Conservation (phyloP, 2,113 vertebrate genomes). For the Pterophyllum scalare region DNA sequence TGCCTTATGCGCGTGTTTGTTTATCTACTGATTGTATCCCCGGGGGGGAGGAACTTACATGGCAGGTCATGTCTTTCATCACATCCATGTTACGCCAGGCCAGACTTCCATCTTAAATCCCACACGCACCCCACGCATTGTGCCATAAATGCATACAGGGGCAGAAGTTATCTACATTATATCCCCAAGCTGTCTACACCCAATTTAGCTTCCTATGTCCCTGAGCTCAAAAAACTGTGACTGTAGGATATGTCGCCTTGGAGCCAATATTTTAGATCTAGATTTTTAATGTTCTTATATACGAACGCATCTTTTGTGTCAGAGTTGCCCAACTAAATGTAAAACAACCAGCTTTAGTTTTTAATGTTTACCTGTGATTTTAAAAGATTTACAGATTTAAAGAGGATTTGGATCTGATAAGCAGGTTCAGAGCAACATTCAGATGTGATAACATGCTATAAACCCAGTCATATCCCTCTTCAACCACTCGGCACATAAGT, state of each 20-base stretch:
- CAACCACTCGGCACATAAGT: neutral
- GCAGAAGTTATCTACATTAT: slow-evolving; percentile 10
- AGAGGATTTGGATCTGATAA: slow-evolving; percentile 28
- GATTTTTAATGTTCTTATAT: neutral
- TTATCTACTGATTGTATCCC: slow-evolving; percentile 57
- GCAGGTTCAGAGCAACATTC: slow-evolving; percentile 7
- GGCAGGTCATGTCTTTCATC: slow-evolving; percentile 54
- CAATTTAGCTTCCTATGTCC: slow-evolving; percentile 11
- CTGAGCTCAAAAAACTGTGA: neutral
- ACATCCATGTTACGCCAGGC: slow-evolving; percentile 37
- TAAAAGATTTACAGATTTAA: neutral
- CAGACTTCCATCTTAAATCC: slow-evolving; percentile 63
- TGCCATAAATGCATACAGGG: neutral
- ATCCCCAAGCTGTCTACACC: slow-evolving; percentile 16
- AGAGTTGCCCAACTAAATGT: neutral
- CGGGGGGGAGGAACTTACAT: slow-evolving; percentile 34
- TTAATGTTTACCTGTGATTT: neutral
- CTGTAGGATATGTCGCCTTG: fast-evolving
- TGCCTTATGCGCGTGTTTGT: slow-evolving; percentile 54
- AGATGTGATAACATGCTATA: slow-evolving; percentile 21
- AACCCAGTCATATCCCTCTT: slow-evolving; percentile 12
- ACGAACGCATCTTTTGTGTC: neutral
- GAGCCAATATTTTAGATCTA: neutral
- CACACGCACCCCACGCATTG: slow-evolving; percentile 13
- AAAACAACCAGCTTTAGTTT: neutral